Evolutionary conservation across 2,888 invertebrate genomes (phyloP), one percentile per base, ranked within the genome.

Genomic region (Ashinkailepas kermadecensis): DNA sequence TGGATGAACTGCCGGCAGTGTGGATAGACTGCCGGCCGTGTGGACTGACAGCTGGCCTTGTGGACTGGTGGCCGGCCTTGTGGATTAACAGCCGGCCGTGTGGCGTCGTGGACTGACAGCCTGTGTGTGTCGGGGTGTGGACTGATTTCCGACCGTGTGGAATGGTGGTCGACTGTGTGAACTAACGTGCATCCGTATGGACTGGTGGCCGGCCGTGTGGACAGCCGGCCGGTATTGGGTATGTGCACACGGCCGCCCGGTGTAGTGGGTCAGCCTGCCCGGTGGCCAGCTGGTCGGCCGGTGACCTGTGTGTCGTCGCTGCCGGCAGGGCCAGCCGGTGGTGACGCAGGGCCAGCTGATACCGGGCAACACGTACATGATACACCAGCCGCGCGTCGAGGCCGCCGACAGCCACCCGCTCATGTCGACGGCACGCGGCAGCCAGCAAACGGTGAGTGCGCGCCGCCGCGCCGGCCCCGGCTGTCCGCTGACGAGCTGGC

Each of bases 281-380:
- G 18, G 8, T 64, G 64, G 15, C 39, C 39, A 39, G 39, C 39
- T 39, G 59, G 59, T 59, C 59, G 7, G 59, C 59, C 59, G 59
- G 59, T 59, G 59, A 15, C 15, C 12, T 59, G 12, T 59, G 59
- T 59, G 59, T 13, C 12, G 59, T 15, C 59, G 11, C 59, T 7
- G 67, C 13, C 13, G n/a, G 25, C 74, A 64, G 23, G 81, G 64
- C 11, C 57, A 58, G 58, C 78, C 70, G 62, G 78, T 82, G 80
- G 65, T 79, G 78, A 67, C 64, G 25, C 80, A 64, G 39, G 79
- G 67, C 67, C 78, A 81, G 59, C 74, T 78, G 62, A 15, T 80
- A 39, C 67, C 64, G 58, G 67, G 70, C 56, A 56, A 39, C 81
- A 54, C 80, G n/a, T 78, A 80, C 80, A 79, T 80, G 67, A 64